Base-by-base conservation (phyloP, 64 coral and sea anemone species). In the Stichodactyla mertensii region DNA sequence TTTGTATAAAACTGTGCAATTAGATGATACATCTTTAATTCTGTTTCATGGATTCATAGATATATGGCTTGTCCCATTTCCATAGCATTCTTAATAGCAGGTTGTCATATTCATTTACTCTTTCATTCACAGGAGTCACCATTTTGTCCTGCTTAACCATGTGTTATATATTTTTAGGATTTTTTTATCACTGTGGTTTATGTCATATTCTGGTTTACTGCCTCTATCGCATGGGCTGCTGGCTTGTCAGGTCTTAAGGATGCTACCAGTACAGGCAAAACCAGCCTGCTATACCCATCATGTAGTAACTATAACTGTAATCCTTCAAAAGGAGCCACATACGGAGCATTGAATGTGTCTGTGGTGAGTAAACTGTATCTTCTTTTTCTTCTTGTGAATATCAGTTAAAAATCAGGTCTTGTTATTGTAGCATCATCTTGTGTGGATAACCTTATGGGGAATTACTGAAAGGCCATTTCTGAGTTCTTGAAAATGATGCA, bases 121-220 rank as follows among this genome's bases (percentile, higher is more conserved):
- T 45, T 45, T 45, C 36, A 45, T 2, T 45, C 36, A 45, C 36
- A 45, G 36, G 36, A 45, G 36, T 45, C 36, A 45, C 36, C 36
- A 45, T 45, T 45, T 45, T 45, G 36, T 45, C 56, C 16, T 8
- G 0, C 1, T 6, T 78, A n/a, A 10, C 79, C 70, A 28, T 53
- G 7, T 83, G 19, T 77, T 55, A 11, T 89, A 1, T 52, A 23
- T 71, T 45, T 83, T 18, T 53, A 99, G 97, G 97, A 99, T 78
- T 99, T 99, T 92, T 45, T 93, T 1, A 24, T 95, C 19, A 99
- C 87, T 83, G 69, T 89, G 26, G 26, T 88, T 7, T 52, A 92
- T 55, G 82, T 92, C 53, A 86, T 99, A 19, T 94, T 92, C 24
- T 99, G 97, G 97, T 99, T 99, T 36, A 94, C 97, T 51, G 66